Conservation (phyloP, 2,113 vertebrate species). For the Varanus salvator region DNA sequence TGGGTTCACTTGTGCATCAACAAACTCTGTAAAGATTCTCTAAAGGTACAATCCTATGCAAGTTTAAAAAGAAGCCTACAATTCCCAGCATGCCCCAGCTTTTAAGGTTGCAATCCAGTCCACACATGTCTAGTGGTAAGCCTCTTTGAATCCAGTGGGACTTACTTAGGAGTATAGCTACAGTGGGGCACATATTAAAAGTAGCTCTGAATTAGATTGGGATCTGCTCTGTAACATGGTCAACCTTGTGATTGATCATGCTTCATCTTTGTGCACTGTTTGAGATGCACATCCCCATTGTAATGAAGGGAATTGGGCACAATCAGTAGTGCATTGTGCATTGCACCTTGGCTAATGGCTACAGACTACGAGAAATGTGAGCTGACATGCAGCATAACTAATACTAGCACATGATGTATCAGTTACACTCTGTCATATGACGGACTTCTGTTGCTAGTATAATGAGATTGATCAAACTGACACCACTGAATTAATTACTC, state of each 20-base stretch:
- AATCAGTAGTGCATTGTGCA: not conserved
- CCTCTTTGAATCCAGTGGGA: not conserved
- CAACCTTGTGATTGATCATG: not conserved
- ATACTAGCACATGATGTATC: constrained; percentile 69
- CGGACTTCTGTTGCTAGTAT: constrained; percentile 52
- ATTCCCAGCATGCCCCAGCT: too few relatives aligned
- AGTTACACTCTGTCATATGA: constrained; percentile 53
- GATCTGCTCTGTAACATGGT: not conserved
- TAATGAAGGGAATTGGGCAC: not conserved
- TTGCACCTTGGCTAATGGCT: constrained; percentile 9
- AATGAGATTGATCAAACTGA: constrained; percentile 62
- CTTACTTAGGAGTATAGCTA: not conserved
- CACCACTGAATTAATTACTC: constrained; percentile 67
- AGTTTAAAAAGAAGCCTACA: too few relatives aligned
- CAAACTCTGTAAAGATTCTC: not conserved
- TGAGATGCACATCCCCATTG: not conserved
- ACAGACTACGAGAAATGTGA: constrained; percentile 44
- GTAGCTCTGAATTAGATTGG: not conserved
- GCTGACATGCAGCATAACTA: constrained; percentile 59
- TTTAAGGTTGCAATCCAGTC: not conserved
- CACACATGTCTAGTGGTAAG: not conserved
- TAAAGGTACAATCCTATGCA: too few relatives aligned
- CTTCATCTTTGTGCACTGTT: not conserved
- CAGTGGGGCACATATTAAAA: not conserved
- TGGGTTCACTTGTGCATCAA: not conserved